These are phyloP conservation scores for Amorpha juglandis DNA, from an alignment of 2,888 invertebrate species.

Conservation along the genomic window DNA sequence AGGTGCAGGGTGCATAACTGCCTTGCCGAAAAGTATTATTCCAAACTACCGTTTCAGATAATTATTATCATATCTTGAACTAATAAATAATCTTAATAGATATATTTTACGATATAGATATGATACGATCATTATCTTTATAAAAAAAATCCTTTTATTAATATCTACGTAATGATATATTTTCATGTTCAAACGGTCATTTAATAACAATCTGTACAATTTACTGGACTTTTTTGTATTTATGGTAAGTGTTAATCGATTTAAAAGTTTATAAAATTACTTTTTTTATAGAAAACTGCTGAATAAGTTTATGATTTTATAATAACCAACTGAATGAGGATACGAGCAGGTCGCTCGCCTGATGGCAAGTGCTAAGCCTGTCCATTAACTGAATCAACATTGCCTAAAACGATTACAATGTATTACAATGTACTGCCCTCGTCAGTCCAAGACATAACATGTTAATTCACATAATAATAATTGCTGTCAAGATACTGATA, in stretches of 20 bases:
- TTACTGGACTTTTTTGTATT: slow-evolving; percentile 30
- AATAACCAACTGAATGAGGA: too few species aligned
- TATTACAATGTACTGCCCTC: too few species aligned
- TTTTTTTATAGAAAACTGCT: not conserved
- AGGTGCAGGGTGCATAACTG: too few species aligned
- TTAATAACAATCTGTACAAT: slow-evolving; percentile 33
- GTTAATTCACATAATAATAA: too few species aligned
- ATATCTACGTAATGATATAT: slow-evolving; percentile 17
- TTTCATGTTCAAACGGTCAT: slow-evolving; percentile 32
- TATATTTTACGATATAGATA: slow-evolving; percentile 11
- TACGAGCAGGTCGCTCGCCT: too few species aligned
- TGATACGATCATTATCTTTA: slow-evolving; percentile 33
- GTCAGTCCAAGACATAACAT: too few species aligned
- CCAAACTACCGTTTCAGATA: not conserved
- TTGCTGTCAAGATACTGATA: too few species aligned
- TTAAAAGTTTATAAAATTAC: not conserved
- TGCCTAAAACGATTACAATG: too few species aligned
- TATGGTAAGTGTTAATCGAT: not conserved
- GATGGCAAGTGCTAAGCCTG: too few species aligned
- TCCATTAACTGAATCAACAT: too few species aligned
- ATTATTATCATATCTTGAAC: slow-evolving; percentile 10
- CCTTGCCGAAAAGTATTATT: not conserved
- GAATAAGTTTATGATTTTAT: too few species aligned
- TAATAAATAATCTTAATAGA: slow-evolving; percentile 22
- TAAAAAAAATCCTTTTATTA: slow-evolving; percentile 30